Base-by-base conservation (phyloP, 2,113 vertebrate genomes). In the Psittacula cyanocephala region DNA sequence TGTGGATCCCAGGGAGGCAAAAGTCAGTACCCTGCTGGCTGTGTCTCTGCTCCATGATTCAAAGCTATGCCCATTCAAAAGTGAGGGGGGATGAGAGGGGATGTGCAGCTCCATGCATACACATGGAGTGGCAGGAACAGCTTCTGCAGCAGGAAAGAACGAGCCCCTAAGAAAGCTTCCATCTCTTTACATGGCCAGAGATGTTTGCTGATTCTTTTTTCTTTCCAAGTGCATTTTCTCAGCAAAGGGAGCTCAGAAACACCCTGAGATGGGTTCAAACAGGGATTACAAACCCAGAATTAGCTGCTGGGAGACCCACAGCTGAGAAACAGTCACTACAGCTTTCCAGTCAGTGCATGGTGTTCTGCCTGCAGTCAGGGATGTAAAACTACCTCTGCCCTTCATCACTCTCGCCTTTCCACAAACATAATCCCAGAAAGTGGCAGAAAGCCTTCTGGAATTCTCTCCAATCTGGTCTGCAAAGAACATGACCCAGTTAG, bases 401-500 rank as follows among this genome's bases (percentile, higher is more conserved):
- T 41, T 63, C 81, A 17, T 11, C 20, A 2, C 20, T 55, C 14
- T 50, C 24, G 50, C 24, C 41, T 35, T 60, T 37, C n/a, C 62
- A 74, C 5, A 6, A 8, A 16, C 39, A 12, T 53, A 20, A 6
- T 1, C 55, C 78, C 2, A 39, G 43, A 2, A 49, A 81, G 74
- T 1, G 17, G 39, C 86, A 79, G 39, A 11, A n/a, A 80, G 44
- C 47, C 55, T 39, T 22, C 43, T 29, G 72, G 29, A 77, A 33
- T 24, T 4, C 18, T 74, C 79, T 57, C 39, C 53, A 23, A 11
- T 1, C 46, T 68, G 68, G 80, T 65, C 70, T 47, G 50, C 37
- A 22, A 3, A 33, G 3, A 29, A 1, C 67, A 31, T 1, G 27
- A 31, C 24, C 39, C 1, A 0, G 15, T n/a, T 37, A 18, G 35